Base-by-base conservation (phyloP, 2,113 vertebrate species). In the Gymnocephalus cernua region DNA sequence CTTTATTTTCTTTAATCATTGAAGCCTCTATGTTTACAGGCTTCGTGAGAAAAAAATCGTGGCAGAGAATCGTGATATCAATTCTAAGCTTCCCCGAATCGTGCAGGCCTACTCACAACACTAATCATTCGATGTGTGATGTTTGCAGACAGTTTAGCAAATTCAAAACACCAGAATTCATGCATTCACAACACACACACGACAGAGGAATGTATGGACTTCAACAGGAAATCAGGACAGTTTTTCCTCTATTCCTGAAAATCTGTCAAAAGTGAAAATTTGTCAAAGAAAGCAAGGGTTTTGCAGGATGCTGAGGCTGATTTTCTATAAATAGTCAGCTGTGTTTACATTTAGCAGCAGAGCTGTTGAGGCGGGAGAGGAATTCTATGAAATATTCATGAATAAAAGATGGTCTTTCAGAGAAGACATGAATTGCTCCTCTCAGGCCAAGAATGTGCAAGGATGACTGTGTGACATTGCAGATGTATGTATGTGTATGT, bases 261-360 rank as follows among this genome's bases (percentile, higher is more conserved):
- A 86, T 62, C 23, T 41, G 58, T 41, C 29, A 63, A n/a, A n/a
- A n/a, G n/a, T n/a, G n/a, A n/a, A n/a, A n/a, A n/a, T 71, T 71
- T 64, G 23, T 80, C 18, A 14, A 61, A 65, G 48, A 53, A 51
- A 11, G 1, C 13, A 4, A 13, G n/a, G 6, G 21, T 1, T 63
- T 11, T 19, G 50, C 71, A 80, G 73, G 70, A 75, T 3, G 35
- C 59, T 62, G 59, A 67, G 63, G 35, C 23, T 15, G 47, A 61
- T 50, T 65, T 85, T 81, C 88, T 89, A 93, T 80, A 87, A 92
- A 93, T 91, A 91, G 78, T 0, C 3, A 58, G 44, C 57, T 14
- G 71, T 89, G 77, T 89, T 89, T 89, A 92, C 84, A 79, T 89
- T 83, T 74, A 81, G 74, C 72, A 56, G 72, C 65, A 72, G 51